Conservation (phyloP, 2,888 invertebrate species). For the Diaphora mendica region DNA sequence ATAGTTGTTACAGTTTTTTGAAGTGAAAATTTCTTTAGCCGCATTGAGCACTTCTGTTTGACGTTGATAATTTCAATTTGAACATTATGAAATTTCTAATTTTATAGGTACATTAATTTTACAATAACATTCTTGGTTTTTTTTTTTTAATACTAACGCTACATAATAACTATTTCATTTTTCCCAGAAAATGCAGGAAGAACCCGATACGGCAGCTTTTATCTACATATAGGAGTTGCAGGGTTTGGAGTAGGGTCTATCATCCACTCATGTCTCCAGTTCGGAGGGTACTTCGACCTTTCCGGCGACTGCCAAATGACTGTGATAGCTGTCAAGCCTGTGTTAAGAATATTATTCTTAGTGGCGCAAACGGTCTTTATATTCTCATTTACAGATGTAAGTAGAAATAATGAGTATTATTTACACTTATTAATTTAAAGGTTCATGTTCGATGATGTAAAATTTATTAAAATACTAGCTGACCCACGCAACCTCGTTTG, state of each 20-base stretch:
- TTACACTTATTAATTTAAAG: background rate
- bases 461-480: no score
- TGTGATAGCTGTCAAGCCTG: slow-evolving; percentile 88
- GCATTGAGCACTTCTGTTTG: no score
- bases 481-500: no score
- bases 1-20: no score
- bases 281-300: slow-evolving; percentile 90
- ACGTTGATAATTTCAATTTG: no score
- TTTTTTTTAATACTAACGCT: no score
- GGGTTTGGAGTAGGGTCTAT: slow-evolving; percentile 90
- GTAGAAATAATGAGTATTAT: slow-evolving; percentile 46
- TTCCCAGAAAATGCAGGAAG: slow-evolving; percentile 67
- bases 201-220: slow-evolving; percentile 87
- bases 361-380: slow-evolving; percentile 91
- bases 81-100: no score
- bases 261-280: slow-evolving; percentile 90
- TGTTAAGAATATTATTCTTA: slow-evolving; percentile 88
- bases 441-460: background rate
- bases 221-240: slow-evolving; percentile 88
- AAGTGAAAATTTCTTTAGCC: no score
- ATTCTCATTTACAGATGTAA: slow-evolving; percentile 90
- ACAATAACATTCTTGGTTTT: no score
- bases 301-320: slow-evolving; percentile 87
- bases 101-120: no score
- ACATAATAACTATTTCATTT: background rate